Evolutionary conservation across 2,888 invertebrate species (phyloP).

Genomic region (Andrena praecox): DNA sequence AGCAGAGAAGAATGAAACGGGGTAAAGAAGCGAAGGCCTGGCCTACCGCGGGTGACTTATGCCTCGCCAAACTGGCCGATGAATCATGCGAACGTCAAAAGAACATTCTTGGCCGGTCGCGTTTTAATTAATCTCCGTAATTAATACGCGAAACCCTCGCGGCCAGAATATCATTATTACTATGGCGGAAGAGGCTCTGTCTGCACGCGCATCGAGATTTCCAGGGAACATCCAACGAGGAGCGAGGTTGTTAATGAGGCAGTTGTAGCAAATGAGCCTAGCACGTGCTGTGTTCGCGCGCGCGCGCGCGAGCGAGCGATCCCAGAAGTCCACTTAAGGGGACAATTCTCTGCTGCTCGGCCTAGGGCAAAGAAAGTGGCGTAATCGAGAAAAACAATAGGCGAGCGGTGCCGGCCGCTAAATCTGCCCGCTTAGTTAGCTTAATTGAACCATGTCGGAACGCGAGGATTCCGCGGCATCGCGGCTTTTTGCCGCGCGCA

Average conservation of each 20-base stretch:
- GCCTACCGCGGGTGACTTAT: not conserved
- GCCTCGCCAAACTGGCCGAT: not conserved
- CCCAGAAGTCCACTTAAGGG: constrained; percentile 29
- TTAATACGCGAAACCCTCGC: not conserved
- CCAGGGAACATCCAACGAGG: constrained; percentile 12
- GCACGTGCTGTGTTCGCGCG: constrained; percentile 38
- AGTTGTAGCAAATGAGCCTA: constrained; percentile 27
- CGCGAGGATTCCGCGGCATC: not conserved
- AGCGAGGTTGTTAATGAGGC: constrained; percentile 32
- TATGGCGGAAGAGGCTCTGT: constrained; percentile 1
- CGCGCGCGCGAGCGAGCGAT: constrained; percentile 23
- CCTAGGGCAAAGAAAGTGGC: constrained; percentile 25
- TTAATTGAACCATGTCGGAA: constrained; percentile 21
- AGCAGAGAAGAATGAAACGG: not conserved
- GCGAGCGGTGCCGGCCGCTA: not conserved
- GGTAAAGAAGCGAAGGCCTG: not conserved
- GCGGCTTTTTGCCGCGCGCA: not conserved
- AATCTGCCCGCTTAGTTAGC: constrained; percentile 14
- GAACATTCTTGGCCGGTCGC: no score
- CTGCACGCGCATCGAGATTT: constrained; percentile 4
- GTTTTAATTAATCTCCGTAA: constrained; percentile 13
- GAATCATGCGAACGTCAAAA: constrained; percentile 9
- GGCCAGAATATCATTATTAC: constrained; percentile 7
- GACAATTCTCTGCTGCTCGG: not conserved
- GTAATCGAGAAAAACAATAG: constrained; percentile 28